Evolutionary conservation across 2,113 vertebrate genomes (phyloP).

Genomic region (Austrofundulus limnaeus): DNA sequence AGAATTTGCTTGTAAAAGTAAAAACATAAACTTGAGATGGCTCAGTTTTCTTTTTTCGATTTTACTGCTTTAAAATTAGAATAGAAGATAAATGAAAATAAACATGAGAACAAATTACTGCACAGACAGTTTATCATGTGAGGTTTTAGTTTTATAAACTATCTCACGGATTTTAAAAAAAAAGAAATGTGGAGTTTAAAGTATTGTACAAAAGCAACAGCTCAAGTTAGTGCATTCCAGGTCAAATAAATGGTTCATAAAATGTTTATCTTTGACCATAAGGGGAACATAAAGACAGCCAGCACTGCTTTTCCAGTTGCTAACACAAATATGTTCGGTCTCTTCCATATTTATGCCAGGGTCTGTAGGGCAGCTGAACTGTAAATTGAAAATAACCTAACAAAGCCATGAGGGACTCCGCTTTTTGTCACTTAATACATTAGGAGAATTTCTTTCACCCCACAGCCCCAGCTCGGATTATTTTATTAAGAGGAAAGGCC

Average conservation of each 20-base stretch:
- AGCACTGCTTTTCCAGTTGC: conserved; percentile 16
- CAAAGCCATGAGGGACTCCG: conserved; percentile 21
- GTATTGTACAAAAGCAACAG: background rate
- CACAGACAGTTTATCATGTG: no score
- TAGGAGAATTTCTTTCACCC: conserved; percentile 34
- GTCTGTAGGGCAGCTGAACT: conserved; percentile 38
- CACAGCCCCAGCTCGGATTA: conserved; percentile 21
- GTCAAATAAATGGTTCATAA: conserved; percentile 21
- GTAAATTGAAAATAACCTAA: conserved; percentile 31
- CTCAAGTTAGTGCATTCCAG: conserved; percentile 17
- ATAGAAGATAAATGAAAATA: no score
- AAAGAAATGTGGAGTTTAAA: no score
- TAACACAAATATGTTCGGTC: conserved; percentile 28
- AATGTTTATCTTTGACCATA: conserved; percentile 12
- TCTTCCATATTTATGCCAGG: conserved; percentile 8
- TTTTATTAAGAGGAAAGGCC: conserved; percentile 53
- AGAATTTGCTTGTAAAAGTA: no score
- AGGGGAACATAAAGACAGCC: conserved; percentile 4
- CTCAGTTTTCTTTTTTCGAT: no score
- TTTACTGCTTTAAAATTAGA: no score
- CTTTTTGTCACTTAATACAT: conserved; percentile 36
- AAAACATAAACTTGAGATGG: no score
- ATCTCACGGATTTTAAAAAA: no score
- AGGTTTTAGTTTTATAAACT: no score
- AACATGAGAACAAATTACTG: no score